Evolutionary conservation across 2,797 vertebrate species (phyloP), one percentile per base, ranked within the genome.

Genomic region (Mormyrus hasselquistii): DNA sequence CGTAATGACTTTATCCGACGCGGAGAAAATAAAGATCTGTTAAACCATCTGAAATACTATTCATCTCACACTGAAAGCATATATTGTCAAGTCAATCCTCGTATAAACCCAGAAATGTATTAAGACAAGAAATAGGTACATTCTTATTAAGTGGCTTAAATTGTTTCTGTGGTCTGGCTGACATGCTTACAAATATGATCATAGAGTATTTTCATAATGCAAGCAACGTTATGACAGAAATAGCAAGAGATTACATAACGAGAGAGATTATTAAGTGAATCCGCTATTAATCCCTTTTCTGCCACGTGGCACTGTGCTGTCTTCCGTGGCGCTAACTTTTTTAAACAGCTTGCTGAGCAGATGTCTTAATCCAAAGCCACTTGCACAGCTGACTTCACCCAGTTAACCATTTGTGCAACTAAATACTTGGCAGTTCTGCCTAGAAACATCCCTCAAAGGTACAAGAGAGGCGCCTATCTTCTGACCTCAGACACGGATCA

Each of bases 101-200:
- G 14, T 79, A n/a, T 44, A 79, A 79, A n/a, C 16, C 41, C 73
- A 79, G 41, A 19, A 79, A 79, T 79, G 5, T 79, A 79, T 79
- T 44, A 79, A 79, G 73, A 79, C 73, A 79, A n/a, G 38, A 79
- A 10, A 44, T 44, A 41, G 73, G 73, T 79, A 79, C 38, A 44
- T 79, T 79, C 38, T 79, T 79, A 44, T 79, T 79, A 79, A 79
- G 73, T 79, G 38, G 73, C 34, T 79, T 79, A 84, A 84, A 84
- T 84, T 49, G 82, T 84, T 84, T 49, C 44, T 50, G 19, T 84
- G 44, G 47, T 84, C 82, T 84, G 82, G 44, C 47, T 52, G 82
- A 50, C 41, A 52, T 84, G 49, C 82, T 79, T 84, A 84, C 82
- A 84, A 52, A 84, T 12, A 84, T 84, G 82, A 49, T 84, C 82